A percentile compares a stretch with the other conserved stretches of the same genome.
Conservation (phyloP, 2,113 vertebrate genomes). For the Paracyprichromis sp. region DNA sequence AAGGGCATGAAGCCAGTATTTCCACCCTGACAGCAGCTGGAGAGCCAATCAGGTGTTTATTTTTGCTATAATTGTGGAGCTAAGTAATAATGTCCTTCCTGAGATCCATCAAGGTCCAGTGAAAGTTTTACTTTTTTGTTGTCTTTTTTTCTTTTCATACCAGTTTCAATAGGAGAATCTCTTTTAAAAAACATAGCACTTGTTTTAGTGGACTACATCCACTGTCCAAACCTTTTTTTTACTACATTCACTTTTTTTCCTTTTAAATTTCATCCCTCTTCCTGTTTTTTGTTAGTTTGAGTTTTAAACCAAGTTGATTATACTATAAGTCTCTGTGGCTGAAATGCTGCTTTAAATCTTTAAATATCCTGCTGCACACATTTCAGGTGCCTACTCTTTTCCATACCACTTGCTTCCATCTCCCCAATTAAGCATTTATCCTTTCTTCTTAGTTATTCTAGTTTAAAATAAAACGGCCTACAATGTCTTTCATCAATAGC, state of each 20-base stretch:
- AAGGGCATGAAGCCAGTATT: not conserved
- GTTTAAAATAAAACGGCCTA: not conserved
- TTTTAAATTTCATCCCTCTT: not conserved
- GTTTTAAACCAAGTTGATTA: not conserved
- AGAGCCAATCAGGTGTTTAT: not conserved
- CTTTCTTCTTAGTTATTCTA: not conserved
- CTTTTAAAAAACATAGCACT: accelerated
- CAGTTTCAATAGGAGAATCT: not conserved
- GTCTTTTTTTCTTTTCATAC: not conserved
- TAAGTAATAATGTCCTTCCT: not conserved
- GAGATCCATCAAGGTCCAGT: not conserved
- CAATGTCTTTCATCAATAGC: not conserved
- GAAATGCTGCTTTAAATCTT: not conserved
- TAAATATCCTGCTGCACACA: not conserved
- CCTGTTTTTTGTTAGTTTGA: not conserved
- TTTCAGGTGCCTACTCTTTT: not conserved
- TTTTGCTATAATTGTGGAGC: not conserved
- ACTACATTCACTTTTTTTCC: not conserved
- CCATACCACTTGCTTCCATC: not conserved
- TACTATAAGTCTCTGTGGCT: not conserved
- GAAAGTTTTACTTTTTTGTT: not conserved
- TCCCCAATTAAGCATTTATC: not conserved
- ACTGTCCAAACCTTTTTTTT: not conserved
- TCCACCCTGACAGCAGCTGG: not conserved
- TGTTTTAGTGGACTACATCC: not conserved